Evolutionary conservation across 2,888 invertebrate genomes (phyloP).

Genomic region (Eueremaeus valkanovi): DNA sequence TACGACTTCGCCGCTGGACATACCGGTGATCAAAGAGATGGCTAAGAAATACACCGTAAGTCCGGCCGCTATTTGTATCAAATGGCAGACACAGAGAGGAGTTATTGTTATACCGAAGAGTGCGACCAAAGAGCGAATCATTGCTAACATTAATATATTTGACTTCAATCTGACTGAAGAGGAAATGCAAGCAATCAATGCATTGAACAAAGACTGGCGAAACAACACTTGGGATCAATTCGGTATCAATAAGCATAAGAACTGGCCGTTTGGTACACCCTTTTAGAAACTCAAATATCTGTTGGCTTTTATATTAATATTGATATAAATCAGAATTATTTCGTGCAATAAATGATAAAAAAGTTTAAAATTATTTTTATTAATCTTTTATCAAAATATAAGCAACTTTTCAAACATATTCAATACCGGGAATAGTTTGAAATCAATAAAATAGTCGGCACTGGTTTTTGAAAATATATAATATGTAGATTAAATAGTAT

Average conservation of each 20-base stretch:
- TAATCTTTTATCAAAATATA: too few species aligned
- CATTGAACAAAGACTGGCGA: slow-evolving; percentile 32
- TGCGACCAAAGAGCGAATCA: slow-evolving; percentile 66
- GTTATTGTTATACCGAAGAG: slow-evolving; percentile 77
- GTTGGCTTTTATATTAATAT: neutral
- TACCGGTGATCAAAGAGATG: slow-evolving; percentile 62
- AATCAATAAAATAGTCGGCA: too few species aligned
- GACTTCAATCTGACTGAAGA: slow-evolving; percentile 67
- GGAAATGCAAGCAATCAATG: slow-evolving; percentile 56
- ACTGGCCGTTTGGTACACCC: slow-evolving; percentile 30
- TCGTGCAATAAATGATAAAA: too few species aligned
- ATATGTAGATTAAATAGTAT: too few species aligned
- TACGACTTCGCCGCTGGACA: slow-evolving; percentile 64
- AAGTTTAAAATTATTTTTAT: too few species aligned
- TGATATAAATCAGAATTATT: too few species aligned
- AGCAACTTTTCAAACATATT: too few species aligned
- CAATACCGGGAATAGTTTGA: too few species aligned
- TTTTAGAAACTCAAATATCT: neutral
- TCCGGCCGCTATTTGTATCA: slow-evolving; percentile 63
- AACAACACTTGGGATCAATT: slow-evolving; percentile 36
- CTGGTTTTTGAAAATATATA: too few species aligned
- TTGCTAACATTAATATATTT: slow-evolving; percentile 67
- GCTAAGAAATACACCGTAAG: slow-evolving; percentile 65
- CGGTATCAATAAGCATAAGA: slow-evolving; percentile 31
- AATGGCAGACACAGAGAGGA: slow-evolving; percentile 64